phyloP scores from a whole-genome alignment of 2,888 invertebrate genomes.

The Netelia melanura region DNA sequence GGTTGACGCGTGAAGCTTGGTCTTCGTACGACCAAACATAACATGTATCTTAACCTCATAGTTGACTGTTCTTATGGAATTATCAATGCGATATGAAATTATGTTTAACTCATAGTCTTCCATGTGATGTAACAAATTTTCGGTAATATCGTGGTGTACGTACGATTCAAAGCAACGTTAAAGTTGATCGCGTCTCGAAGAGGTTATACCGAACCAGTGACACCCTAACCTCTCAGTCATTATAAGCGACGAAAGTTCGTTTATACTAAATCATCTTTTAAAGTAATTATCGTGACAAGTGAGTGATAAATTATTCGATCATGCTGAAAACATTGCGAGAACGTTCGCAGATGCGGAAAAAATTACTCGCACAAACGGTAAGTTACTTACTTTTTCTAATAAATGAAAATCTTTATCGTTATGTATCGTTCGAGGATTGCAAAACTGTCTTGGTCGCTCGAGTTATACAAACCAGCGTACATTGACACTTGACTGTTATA shows the following conservation, averaged over 20 bases:
- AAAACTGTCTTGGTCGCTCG: not conserved
- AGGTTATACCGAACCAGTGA: conserved; percentile 36
- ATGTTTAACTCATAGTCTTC: conserved; percentile 50
- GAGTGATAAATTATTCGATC: conserved; percentile 41
- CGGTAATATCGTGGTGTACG: conserved; percentile 26
- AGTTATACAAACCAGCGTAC: not conserved
- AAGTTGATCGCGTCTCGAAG: not conserved
- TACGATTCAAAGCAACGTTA: conserved; percentile 4
- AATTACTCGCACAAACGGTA: conserved; percentile 96
- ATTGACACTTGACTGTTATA: too few relatives aligned
- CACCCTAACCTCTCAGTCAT: conserved; percentile 55
- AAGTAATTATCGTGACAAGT: conserved; percentile 23
- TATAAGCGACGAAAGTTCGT: not conserved
- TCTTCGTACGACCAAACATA: conserved; percentile 42
- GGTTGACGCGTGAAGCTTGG: not conserved
- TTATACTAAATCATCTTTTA: not conserved
- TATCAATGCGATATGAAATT: conserved; percentile 37
- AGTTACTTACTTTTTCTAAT: conserved; percentile 66
- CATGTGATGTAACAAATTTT: conserved; percentile 44
- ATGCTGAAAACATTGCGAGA: conserved; percentile 94
- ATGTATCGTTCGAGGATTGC: not conserved
- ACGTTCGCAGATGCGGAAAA: conserved; percentile 95
- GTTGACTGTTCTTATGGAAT: conserved; percentile 26
- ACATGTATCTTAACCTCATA: conserved; percentile 50
- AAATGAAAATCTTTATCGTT: not conserved